phyloP scores from a whole-genome alignment of 2,113 vertebrate genomes.

The Cervus canadensis region DNA sequence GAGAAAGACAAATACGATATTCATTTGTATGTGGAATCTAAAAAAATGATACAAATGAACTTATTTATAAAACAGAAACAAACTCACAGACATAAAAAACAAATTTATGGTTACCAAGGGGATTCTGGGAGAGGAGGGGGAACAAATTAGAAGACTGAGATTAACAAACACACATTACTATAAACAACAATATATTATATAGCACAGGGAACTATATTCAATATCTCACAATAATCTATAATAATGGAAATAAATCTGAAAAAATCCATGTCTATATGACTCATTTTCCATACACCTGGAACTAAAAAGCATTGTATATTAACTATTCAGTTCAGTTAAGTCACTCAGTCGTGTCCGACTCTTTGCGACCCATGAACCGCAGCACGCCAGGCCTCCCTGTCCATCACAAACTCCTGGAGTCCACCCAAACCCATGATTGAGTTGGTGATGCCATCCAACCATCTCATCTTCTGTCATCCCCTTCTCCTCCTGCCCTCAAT shows the following conservation, averaged over 20 bases:
- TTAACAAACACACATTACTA: neutral
- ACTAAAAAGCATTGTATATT: neutral
- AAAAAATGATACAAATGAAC: neutral
- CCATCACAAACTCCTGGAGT: too few relatives aligned
- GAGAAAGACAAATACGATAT: neutral
- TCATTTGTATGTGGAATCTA: neutral
- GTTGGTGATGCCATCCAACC: too few relatives aligned
- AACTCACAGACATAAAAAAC: neutral
- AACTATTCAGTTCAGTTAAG: neutral
- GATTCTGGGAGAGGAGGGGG: neutral
- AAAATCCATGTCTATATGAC: neutral
- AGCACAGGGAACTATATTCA: neutral
- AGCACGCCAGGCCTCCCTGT: too few relatives aligned
- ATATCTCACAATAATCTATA: neutral
- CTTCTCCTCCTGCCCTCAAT: too few relatives aligned
- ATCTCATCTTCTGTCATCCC: too few relatives aligned
- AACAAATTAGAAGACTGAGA: neutral
- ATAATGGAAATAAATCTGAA: neutral
- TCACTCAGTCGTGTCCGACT: too few relatives aligned
- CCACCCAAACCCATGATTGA: too few relatives aligned
- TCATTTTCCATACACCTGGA: neutral
- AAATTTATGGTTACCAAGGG: neutral
- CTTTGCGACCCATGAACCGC: too few relatives aligned
- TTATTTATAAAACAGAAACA: neutral
- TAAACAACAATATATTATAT: neutral